These are phyloP conservation scores for Chrysolina haemoptera DNA, from an alignment of 2,888 invertebrate genomes.

Conservation along the genomic window DNA sequence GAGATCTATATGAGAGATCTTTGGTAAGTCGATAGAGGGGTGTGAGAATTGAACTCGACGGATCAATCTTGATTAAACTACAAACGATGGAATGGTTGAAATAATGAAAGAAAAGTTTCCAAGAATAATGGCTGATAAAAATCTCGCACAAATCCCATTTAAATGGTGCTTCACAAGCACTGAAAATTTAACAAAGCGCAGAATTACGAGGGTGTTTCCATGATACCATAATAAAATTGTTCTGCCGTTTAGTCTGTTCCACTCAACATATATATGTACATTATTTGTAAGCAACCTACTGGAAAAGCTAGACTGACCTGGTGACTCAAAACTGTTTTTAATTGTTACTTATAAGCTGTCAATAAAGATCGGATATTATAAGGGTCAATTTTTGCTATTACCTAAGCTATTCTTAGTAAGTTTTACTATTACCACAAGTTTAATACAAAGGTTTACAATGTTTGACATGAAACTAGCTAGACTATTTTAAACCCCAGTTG, in stretches of 20 bases:
- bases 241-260: slow-evolving; percentile 23
- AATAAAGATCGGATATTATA: slow-evolving; percentile 23
- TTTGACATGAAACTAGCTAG: background rate
- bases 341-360: slow-evolving; percentile 13
- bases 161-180: too few species aligned
- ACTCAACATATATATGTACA: slow-evolving; percentile 40
- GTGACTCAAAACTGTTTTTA: slow-evolving; percentile 12
- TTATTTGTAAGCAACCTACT: slow-evolving; percentile 39
- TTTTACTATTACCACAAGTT: background rate
- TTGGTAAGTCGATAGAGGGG: too few species aligned
- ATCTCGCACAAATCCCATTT: too few species aligned
- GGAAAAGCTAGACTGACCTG: slow-evolving; percentile 53
- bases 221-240: background rate
- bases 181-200: too few species aligned
- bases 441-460: background rate
- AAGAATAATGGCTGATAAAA: too few species aligned
- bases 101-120: too few species aligned
- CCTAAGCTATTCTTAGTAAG: background rate
- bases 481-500: background rate
- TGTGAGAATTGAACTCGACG: too few species aligned
- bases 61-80: too few species aligned
- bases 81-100: too few species aligned
- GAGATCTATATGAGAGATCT: too few species aligned
- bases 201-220: too few species aligned
- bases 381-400: slow-evolving; percentile 1